phyloP scores from a whole-genome alignment of 1,140 invertebrate genomes.

The Polyergus mexicanus region DNA sequence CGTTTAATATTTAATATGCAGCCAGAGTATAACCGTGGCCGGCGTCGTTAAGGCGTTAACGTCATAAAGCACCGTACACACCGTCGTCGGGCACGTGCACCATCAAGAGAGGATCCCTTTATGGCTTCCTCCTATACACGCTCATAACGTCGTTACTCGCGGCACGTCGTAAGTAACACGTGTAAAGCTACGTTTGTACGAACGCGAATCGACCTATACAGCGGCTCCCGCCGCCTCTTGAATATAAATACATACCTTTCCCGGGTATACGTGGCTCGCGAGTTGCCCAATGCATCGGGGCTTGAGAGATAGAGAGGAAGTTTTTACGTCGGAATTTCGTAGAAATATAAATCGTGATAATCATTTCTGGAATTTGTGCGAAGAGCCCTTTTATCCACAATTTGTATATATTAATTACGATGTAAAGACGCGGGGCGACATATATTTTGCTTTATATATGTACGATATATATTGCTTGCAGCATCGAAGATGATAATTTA shows the following conservation, averaged over 20 bases:
- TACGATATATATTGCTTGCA: not conserved
- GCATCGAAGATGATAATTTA: constrained; percentile 33
- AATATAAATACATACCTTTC: constrained; percentile 67
- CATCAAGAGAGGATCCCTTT: constrained; percentile 29
- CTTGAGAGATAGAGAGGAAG: not conserved
- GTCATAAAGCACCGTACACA: constrained; percentile 70
- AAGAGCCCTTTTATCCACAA: constrained; percentile 24
- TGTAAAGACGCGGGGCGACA: constrained; percentile 15
- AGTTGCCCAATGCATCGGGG: not conserved
- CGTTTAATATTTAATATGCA: constrained; percentile 74
- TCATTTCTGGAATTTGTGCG: constrained; percentile 66
- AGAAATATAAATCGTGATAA: constrained; percentile 71
- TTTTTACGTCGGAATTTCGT: constrained; percentile 62
- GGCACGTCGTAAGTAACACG: constrained; percentile 75
- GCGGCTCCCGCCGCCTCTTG: constrained; percentile 15
- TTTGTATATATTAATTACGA: constrained; percentile 63
- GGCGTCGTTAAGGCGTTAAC: constrained; percentile 55
- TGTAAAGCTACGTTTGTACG: constrained; percentile 70
- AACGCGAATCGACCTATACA: constrained; percentile 58
- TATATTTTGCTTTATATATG: constrained; percentile 28
- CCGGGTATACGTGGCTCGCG: too few species aligned
- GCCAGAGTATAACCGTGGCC: constrained; percentile 44
- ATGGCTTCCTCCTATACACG: constrained; percentile 24
- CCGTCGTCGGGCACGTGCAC: constrained; percentile 59
- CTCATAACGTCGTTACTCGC: constrained; percentile 69